Percentiles rank a stretch among this genome's conserved stretches.
phyloP scores from a whole-genome alignment of 1,140 invertebrate species.

The Drosophila persimilis region DNA sequence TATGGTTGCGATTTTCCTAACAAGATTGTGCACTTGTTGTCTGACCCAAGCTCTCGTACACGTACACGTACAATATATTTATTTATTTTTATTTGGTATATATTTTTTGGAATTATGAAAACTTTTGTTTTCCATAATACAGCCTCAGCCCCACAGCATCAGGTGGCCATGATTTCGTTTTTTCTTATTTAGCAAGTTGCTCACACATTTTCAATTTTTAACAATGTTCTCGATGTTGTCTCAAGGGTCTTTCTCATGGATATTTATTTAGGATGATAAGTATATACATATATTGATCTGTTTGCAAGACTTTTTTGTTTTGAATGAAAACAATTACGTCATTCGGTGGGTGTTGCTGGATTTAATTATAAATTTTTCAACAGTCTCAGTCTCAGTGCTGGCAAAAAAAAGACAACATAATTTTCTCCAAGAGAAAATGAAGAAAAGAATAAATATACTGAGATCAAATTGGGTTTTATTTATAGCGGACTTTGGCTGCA shows the following conservation, averaged over 20 bases:
- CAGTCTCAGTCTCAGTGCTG: neutral
- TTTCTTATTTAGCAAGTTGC: constrained; percentile 64
- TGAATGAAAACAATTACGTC: constrained; percentile 70
- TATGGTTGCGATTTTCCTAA: constrained; percentile 72
- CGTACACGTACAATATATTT: constrained; percentile 8
- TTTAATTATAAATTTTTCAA: constrained; percentile 50
- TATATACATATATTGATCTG: constrained; percentile 21
- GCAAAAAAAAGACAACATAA: constrained; percentile 15
- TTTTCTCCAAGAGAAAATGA: constrained; percentile 8
- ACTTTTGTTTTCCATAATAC: constrained; percentile 52
- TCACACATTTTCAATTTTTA: constrained; percentile 39
- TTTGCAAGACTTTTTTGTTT: constrained; percentile 42
- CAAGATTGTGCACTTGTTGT: constrained; percentile 70
- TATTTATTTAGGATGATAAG: neutral
- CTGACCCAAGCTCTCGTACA: constrained; percentile 11
- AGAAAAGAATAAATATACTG: constrained; percentile 1
- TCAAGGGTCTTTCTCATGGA: constrained; percentile 40
- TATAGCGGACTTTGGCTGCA: constrained; percentile 18
- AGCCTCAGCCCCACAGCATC: constrained; percentile 1
- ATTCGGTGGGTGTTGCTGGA: constrained; percentile 57
- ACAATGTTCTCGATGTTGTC: constrained; percentile 28
- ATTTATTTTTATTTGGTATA: constrained; percentile 38
- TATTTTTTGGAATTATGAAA: constrained; percentile 68
- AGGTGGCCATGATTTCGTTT: constrained; percentile 65
- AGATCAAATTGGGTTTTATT: constrained; percentile 32